A percentile compares a stretch with the other conserved stretches of the same genome.
These are phyloP conservation scores for Terebella lapidaria DNA, from an alignment of 2,888 invertebrate genomes.

Conservation along the genomic window DNA sequence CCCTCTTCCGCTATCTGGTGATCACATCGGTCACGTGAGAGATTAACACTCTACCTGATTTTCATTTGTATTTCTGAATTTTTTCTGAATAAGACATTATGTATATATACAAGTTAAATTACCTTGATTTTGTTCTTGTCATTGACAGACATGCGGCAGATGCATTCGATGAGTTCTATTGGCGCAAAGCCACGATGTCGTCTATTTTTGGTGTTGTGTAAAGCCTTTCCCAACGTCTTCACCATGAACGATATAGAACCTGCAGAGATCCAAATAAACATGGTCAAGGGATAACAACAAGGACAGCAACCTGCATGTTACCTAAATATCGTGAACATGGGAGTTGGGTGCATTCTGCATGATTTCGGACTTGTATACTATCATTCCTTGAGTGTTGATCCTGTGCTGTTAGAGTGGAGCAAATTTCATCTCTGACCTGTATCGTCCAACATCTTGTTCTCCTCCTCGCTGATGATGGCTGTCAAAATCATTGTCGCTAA, in stretches of 20 bases:
- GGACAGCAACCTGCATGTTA: no score
- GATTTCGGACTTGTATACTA: no score
- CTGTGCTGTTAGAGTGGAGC: no score
- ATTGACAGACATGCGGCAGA: conserved; percentile 13
- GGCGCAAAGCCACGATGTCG: conserved; percentile 15
- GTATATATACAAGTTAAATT: not conserved
- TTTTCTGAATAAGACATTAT: not conserved
- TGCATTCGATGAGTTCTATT: conserved; percentile 7
- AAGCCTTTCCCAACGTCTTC: not conserved
- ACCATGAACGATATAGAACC: conserved; percentile 11
- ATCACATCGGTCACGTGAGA: not conserved
- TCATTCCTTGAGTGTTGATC: no score
- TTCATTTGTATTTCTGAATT: not conserved
- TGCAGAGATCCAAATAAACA: no score
- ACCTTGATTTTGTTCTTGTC: conserved; percentile 17
- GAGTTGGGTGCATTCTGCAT: no score
- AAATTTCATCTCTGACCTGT: conserved; percentile 3
- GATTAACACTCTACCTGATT: not conserved
- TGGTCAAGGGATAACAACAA: no score
- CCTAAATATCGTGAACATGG: no score
- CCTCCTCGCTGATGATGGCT: conserved; percentile 10
- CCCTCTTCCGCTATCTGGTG: conserved; percentile 6
- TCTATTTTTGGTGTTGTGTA: not conserved
- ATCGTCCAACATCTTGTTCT: conserved; percentile 5
- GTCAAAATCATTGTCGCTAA: conserved; percentile 11